Evolutionary conservation across 1,140 invertebrate species (phyloP).

Genomic region (Coelopa frigida): DNA sequence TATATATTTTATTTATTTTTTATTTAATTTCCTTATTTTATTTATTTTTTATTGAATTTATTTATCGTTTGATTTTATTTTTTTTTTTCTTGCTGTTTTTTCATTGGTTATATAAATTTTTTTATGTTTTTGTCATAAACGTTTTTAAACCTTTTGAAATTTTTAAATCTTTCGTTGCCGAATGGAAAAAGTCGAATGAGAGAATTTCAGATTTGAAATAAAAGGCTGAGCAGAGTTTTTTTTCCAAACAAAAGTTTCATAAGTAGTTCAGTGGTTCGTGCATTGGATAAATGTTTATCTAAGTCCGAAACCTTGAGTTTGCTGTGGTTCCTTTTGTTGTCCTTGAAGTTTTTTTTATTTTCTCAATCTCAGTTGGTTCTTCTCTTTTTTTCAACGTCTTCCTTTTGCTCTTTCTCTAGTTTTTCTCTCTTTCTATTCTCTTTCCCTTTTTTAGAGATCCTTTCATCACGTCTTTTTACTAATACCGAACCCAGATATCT

Average conservation of each 20-base stretch:
- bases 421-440: not conserved
- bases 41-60: no score
- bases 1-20: no score
- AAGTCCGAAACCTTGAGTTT: not conserved
- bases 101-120: no score
- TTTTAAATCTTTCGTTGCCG: no score
- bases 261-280: not conserved
- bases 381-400: no score
- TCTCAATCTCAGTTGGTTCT: not conserved
- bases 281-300: not conserved
- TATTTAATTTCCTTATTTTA: no score
- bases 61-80: no score
- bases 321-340: not conserved
- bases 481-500: not conserved
- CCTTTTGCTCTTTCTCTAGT: not conserved
- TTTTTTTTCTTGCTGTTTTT: no score
- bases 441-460: not conserved
- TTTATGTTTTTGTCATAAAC: no score
- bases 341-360: not conserved
- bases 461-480: not conserved
- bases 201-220: not conserved
- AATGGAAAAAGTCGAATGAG: no score
- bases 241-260: not conserved
- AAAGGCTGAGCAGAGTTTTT: not conserved
- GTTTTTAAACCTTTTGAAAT: no score